Evolutionary conservation across 1,140 invertebrate genomes (phyloP).

Genomic region (Callitettix versicolor): DNA sequence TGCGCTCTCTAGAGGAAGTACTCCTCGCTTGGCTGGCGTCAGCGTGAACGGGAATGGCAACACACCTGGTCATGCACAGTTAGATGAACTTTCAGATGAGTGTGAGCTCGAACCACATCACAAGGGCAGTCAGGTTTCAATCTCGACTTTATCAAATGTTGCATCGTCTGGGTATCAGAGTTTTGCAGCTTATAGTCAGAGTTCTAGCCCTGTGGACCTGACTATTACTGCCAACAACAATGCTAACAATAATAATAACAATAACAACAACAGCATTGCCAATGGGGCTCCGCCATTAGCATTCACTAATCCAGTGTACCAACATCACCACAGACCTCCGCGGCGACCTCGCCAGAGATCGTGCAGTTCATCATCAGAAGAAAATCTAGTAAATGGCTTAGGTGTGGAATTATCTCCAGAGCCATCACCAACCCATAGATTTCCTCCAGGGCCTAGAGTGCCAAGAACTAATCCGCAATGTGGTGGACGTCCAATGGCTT

Average conservation of each 20-base stretch:
- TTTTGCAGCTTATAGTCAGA: conserved; percentile 80
- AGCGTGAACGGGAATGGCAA: not conserved
- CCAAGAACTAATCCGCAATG: conserved; percentile 29
- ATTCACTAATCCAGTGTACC: conserved; percentile 78
- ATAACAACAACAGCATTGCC: conserved; percentile 19
- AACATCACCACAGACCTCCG: conserved; percentile 32
- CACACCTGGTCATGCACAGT: conserved; percentile 16
- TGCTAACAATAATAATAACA: conserved; percentile 15
- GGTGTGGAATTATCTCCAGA: conserved; percentile 34
- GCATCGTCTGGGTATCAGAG: conserved; percentile 85
- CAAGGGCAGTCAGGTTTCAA: conserved; percentile 60
- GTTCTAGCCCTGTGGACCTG: conserved; percentile 76
- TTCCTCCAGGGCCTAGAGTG: conserved; percentile 21
- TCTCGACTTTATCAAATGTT: conserved; percentile 70
- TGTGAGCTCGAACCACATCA: conserved; percentile 44
- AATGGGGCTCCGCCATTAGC: conserved; percentile 50
- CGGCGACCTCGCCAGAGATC: conserved; percentile 25
- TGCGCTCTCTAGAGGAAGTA: conserved; percentile 33
- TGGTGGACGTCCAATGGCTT: conserved; percentile 14
- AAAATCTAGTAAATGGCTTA: conserved; percentile 24
- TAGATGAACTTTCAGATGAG: conserved; percentile 60
- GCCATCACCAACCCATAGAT: conserved; percentile 29
- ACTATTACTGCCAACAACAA: conserved; percentile 32
- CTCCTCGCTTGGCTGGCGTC: not conserved
- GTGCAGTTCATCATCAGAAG: conserved; percentile 31